A percentile compares a stretch with the other conserved stretches of the same genome.
Evolutionary conservation across 23 tunicate genomes (phyloP).

Genomic region (Diplosoma virens): DNA sequence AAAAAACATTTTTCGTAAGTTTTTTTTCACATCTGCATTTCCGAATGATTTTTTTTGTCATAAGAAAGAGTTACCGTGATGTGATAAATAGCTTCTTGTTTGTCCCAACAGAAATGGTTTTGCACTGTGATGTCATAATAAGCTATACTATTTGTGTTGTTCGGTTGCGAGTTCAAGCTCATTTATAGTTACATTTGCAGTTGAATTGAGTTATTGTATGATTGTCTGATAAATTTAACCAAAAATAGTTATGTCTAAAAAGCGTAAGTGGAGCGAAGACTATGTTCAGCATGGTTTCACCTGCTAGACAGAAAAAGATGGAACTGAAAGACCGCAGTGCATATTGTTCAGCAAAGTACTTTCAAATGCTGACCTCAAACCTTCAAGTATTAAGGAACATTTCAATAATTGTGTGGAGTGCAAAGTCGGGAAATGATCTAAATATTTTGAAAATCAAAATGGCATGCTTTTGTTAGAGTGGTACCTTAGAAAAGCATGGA

Average conservation of each 20-base stretch:
- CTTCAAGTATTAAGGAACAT: constrained; percentile 29
- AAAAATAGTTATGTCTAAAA: constrained; percentile 10
- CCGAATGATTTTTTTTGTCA: constrained; percentile 10
- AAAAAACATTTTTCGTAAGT: not conserved
- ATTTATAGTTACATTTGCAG: not conserved
- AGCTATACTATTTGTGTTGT: constrained; percentile 12
- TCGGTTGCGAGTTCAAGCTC: constrained; percentile 11
- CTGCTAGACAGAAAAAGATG: not conserved
- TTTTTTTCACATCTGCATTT: constrained; percentile 14
- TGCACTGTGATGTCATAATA: constrained; percentile 12
- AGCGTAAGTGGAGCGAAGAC: constrained; percentile 8
- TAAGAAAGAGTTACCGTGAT: constrained; percentile 2
- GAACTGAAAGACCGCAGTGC: constrained; percentile 43
- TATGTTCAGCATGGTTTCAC: constrained; percentile 42
- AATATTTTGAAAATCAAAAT: constrained; percentile 14
- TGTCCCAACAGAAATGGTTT: constrained; percentile 2
- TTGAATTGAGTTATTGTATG: constrained; percentile 7
- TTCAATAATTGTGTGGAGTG: constrained; percentile 16
- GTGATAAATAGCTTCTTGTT: constrained; percentile 15
- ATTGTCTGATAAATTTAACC: constrained; percentile 13
- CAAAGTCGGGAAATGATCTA: constrained; percentile 21
- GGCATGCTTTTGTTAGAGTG: constrained; percentile 21
- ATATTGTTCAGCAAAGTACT: constrained; percentile 25
- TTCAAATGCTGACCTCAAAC: constrained; percentile 25
- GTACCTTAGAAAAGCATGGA: constrained; percentile 19